Evolutionary conservation across 2,888 invertebrate species (phyloP).

Genomic region (Heteropelma amictum): DNA sequence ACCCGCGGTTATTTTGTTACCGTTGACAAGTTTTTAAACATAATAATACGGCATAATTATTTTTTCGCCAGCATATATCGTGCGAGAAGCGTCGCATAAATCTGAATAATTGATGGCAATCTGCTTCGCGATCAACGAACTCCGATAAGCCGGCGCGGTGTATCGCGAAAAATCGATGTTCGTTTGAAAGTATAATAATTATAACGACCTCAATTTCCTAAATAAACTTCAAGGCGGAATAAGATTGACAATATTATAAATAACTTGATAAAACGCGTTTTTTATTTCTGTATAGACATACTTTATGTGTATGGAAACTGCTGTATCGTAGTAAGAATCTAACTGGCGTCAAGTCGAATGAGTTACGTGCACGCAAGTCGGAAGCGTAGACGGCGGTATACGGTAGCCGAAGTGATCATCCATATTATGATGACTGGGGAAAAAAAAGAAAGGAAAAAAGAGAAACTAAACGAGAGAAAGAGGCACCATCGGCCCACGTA

Average conservation of each 20-base stretch:
- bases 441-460: not conserved
- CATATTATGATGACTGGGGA: slow-evolving; percentile 25
- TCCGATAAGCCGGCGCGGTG: not conserved
- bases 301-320: slow-evolving; percentile 7
- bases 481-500: slow-evolving; percentile 35
- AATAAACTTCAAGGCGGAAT: not conserved
- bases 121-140: not conserved
- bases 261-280: slow-evolving; percentile 32
- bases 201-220: slow-evolving; percentile 12
- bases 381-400: no score
- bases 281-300: slow-evolving; percentile 15
- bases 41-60: not conserved
- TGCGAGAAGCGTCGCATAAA: not conserved
- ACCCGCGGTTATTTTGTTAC: no score
- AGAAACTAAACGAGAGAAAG: slow-evolving; percentile 9
- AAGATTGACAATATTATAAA: slow-evolving; percentile 21
- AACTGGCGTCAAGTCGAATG: slow-evolving; percentile 37
- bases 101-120: not conserved
- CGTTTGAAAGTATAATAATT: not conserved
- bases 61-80: not conserved
- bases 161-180: not conserved
- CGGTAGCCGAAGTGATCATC: slow-evolving; percentile 43
- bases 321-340: slow-evolving; percentile 41
- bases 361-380: slow-evolving; percentile 47
- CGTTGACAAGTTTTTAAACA: no score